Base-by-base conservation (phyloP, 2,113 vertebrate genomes). In the Cebus imitator region DNA sequence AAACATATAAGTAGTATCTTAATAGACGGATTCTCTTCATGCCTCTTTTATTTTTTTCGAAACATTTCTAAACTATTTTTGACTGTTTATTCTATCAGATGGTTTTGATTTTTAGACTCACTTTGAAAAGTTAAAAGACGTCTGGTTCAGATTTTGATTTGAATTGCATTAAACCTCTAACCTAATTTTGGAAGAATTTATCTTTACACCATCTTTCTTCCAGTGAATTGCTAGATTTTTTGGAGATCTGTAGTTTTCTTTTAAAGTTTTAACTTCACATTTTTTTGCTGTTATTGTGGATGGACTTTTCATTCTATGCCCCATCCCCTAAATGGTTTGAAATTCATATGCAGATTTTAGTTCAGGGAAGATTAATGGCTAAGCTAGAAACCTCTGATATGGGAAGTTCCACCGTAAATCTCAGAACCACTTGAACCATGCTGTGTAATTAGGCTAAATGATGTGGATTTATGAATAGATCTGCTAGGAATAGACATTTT, bases 271-370 rank as follows among this genome's bases (percentile, higher is more conserved):
- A 58, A 82, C 45, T 81, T 95, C 55, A 40, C 45, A 52, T 68
- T 84, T 81, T 50, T 93, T 90, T 96, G 58, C 79, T 96, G 58
- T 72, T 91, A 35, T 81, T 91, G 52, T 52, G 87, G 82, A n/a
- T 88, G 66, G 78, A 95, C 73, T 72, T 93, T 82, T 58, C n/a
- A 27, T 86, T 88, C 82, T 85, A 20, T 50, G 12, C 27, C n/a
- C 57, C 30, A 79, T 4, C 17, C 50, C 25, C 52, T 23, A 32
- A 72, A 16, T 52, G 32, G 40, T 52, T 79, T 87, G 88, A 92
- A 48, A 87, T 30, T 91, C 66, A 78, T 81, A 72, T 82, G n/a
- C 4, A 64, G 57, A 72, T 91, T 52, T 73, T 68, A 85, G 66
- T 23, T 79, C 52, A 57, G 11, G 30, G 70, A 68, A 48, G 52